Percentiles rank a stretch among this genome's conserved stretches.
phyloP scores from a whole-genome alignment of 2,888 invertebrate species.

The Chouioia cunea region DNA sequence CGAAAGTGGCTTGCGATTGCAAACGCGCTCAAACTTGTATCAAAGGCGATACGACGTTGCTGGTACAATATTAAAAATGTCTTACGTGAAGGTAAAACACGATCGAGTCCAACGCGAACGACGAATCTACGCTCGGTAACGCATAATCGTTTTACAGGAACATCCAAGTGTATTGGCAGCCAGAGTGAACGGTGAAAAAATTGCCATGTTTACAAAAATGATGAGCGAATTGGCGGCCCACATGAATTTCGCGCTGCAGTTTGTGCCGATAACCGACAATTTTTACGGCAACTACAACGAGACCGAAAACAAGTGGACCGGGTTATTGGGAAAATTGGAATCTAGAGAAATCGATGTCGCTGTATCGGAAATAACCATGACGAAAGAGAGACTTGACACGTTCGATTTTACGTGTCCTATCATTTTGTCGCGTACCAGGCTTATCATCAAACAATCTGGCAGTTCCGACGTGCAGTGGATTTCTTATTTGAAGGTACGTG shows the following conservation, averaged over 20 bases:
- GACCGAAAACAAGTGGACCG: conserved; percentile 53
- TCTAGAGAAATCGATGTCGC: conserved; percentile 54
- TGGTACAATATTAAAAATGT: conserved; percentile 45
- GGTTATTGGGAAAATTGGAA: conserved; percentile 54
- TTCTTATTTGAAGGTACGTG: conserved; percentile 56
- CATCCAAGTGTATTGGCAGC: not conserved
- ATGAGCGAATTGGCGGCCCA: conserved; percentile 31
- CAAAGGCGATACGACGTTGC: conserved; percentile 47
- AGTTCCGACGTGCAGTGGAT: conserved; percentile 54
- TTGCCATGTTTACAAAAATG: conserved; percentile 32
- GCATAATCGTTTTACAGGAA: too few species aligned
- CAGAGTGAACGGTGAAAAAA: not conserved
- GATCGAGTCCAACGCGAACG: too few species aligned
- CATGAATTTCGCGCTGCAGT: conserved; percentile 56
- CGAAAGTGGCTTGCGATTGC: conserved; percentile 30
- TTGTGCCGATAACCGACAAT: conserved; percentile 27
- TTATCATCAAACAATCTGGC: conserved; percentile 53
- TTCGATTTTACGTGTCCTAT: conserved; percentile 61
- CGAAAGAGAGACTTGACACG: conserved; percentile 48
- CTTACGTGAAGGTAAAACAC: conserved; percentile 42
- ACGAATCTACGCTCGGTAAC: too few species aligned
- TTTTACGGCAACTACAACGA: conserved; percentile 51
- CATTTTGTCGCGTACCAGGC: conserved; percentile 49
- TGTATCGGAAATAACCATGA: conserved; percentile 56
- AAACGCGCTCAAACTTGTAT: conserved; percentile 39